These are phyloP conservation scores for Panulirus ornatus DNA, from an alignment of 1,140 invertebrate species.

Conservation along the genomic window DNA sequence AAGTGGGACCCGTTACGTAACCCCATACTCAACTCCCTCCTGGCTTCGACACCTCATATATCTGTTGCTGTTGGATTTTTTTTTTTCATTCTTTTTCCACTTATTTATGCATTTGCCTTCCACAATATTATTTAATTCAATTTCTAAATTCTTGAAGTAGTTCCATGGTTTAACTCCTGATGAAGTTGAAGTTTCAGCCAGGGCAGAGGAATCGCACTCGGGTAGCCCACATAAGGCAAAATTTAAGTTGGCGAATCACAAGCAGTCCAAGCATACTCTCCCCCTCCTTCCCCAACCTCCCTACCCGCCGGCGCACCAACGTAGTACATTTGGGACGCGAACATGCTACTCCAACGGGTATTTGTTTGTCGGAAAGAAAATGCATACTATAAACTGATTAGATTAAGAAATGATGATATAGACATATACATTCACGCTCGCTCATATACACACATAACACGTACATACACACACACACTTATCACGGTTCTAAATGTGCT, in stretches of 20 bases:
- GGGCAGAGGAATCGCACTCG: not conserved
- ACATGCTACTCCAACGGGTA: too few species aligned
- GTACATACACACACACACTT: too few species aligned
- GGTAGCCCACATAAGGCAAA: not conserved
- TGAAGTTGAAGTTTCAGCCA: not conserved
- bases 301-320: not conserved
- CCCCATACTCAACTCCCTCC: not conserved
- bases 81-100: too few species aligned
- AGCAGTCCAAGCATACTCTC: constrained; percentile 31
- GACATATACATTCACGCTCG: too few species aligned
- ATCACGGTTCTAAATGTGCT: too few species aligned
- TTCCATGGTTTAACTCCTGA: not conserved
- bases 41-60: not conserved
- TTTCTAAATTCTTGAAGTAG: not conserved
- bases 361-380: too few species aligned
- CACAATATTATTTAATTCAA: not conserved
- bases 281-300: not conserved
- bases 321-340: too few species aligned
- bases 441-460: too few species aligned
- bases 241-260: constrained; percentile 33
- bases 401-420: too few species aligned
- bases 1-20: constrained; percentile 24
- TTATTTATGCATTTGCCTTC: not conserved
- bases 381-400: too few species aligned
- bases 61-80: too few species aligned